Evolutionary conservation across 1,140 invertebrate species (phyloP).

Genomic region (Drosophila nasuta): DNA sequence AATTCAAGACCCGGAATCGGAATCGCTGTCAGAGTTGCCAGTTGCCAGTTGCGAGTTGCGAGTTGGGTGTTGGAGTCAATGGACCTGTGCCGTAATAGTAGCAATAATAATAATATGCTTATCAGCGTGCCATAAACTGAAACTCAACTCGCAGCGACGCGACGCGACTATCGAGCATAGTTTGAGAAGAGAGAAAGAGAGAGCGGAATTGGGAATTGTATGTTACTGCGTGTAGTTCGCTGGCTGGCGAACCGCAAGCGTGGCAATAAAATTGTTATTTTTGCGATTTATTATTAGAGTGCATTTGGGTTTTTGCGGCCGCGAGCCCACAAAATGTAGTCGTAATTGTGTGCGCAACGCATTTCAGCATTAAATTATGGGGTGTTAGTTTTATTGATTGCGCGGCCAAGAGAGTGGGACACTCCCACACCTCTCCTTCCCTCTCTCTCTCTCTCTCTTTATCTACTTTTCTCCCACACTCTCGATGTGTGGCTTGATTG

Average conservation of each 20-base stretch:
- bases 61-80: constrained; percentile 1
- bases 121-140: constrained; percentile 72
- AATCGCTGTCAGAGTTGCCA: constrained; percentile 9
- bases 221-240: constrained; percentile 19
- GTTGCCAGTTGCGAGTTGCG: background rate
- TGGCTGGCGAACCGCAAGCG: constrained; percentile 52
- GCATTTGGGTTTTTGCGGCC: constrained; percentile 69
- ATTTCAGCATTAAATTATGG: constrained; percentile 80
- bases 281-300: constrained; percentile 83
- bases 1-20: constrained; percentile 40
- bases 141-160: constrained; percentile 15
- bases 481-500: constrained; percentile 29
- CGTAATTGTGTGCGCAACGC: constrained; percentile 69
- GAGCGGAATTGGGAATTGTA: background rate
- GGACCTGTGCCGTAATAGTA: constrained; percentile 54
- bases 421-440: constrained; percentile 5
- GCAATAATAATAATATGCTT: constrained; percentile 82
- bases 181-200: background rate
- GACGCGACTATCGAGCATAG: constrained; percentile 50
- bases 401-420: constrained; percentile 7
- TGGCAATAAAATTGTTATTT: constrained; percentile 82
- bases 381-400: constrained; percentile 82
- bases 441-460: background rate
- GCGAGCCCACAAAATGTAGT: constrained; percentile 70
- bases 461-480: background rate